phyloP scores from a whole-genome alignment of 2,888 invertebrate species.

The Elysia crispata region DNA sequence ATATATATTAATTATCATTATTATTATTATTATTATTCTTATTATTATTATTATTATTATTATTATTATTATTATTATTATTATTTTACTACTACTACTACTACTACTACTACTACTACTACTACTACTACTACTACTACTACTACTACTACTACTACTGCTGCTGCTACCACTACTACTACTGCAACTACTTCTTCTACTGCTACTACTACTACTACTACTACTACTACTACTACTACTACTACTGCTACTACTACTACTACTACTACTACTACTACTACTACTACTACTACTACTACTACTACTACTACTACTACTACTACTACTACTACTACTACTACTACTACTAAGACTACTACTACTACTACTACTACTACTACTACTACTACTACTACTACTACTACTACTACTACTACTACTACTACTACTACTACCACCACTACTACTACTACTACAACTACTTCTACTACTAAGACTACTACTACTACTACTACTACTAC shows the following conservation, averaged over 20 bases:
- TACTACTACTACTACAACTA: too few species aligned
- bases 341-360: too few species aligned
- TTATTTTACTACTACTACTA: constrained; percentile 30
- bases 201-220: background rate
- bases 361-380: too few species aligned
- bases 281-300: background rate
- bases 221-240: background rate
- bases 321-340: background rate
- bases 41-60: background rate
- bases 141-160: background rate
- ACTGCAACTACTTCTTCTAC: background rate
- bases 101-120: constrained; percentile 26
- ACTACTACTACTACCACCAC: too few species aligned
- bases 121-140: background rate
- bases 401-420: background rate
- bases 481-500: too few species aligned
- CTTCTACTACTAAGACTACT: too few species aligned
- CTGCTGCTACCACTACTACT: too few species aligned
- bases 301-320: background rate
- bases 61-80: constrained; percentile 26
- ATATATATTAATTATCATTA: too few species aligned
- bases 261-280: background rate
- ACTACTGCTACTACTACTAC: background rate
- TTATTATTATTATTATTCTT: too few species aligned
- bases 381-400: background rate